These are phyloP conservation scores for Parnassius mnemosyne DNA, from an alignment of 2,888 invertebrate species.

Conservation along the genomic window DNA sequence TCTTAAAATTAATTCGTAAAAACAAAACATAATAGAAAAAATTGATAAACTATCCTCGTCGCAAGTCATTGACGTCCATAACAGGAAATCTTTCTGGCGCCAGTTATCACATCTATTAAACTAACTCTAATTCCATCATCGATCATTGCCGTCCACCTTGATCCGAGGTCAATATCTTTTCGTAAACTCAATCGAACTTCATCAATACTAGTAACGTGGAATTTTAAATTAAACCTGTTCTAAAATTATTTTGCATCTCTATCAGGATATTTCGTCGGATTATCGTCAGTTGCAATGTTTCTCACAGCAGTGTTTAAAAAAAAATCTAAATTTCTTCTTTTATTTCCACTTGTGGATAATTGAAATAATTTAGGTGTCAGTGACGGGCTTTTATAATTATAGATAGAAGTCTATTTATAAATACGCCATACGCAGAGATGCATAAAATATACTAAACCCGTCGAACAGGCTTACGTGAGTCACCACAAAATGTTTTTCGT, in stretches of 20 bases:
- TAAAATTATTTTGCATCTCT: constrained; percentile 42
- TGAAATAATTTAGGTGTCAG: constrained; percentile 22
- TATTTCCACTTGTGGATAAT: constrained; percentile 30
- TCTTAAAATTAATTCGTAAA: too few relatives aligned
- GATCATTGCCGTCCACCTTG: constrained; percentile 69
- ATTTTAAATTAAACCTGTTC: constrained; percentile 65
- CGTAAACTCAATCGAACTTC: constrained; percentile 54
- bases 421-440: constrained; percentile 16
- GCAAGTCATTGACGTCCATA: constrained; percentile 1
- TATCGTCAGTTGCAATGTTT: constrained; percentile 35
- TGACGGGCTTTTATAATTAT: constrained; percentile 1
- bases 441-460: constrained; percentile 16
- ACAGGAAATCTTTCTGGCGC: constrained; percentile 15
- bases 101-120: constrained; percentile 62
- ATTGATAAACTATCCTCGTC: too few relatives aligned
- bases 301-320: constrained; percentile 32
- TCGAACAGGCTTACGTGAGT: constrained; percentile 8
- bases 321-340: constrained; percentile 29
- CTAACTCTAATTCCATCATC: constrained; percentile 61
- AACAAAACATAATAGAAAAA: constrained; percentile 40
- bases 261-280: constrained; percentile 31
- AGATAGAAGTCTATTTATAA: constrained; percentile 17
- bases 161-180: constrained; percentile 73
- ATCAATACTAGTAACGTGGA: constrained; percentile 53
- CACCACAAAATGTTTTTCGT: constrained; percentile 14